Evolutionary conservation across 2,113 vertebrate species (phyloP).

Genomic region (Vulpes vulpes): DNA sequence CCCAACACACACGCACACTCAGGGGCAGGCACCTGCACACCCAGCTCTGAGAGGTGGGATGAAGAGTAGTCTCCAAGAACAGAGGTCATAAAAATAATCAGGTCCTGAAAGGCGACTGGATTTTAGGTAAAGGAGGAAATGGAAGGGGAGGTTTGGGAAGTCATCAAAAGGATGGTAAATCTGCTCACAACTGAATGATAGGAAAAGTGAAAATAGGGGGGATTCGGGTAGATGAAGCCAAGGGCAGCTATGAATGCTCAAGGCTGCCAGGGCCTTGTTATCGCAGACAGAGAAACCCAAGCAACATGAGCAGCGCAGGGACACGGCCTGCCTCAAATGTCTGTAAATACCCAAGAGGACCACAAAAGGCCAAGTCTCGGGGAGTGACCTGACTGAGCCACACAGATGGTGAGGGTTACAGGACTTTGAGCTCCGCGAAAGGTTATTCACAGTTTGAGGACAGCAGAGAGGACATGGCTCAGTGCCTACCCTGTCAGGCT

Average conservation of each 20-base stretch:
- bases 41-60: background rate
- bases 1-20: fast-evolving
- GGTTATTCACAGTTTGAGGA: background rate
- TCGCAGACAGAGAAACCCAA: background rate
- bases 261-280: too few relatives aligned
- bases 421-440: background rate
- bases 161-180: background rate
- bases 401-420: background rate
- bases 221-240: background rate
- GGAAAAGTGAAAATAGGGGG: background rate
- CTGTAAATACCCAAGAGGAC: background rate
- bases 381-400: background rate
- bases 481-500: too few relatives aligned
- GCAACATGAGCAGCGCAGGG: background rate
- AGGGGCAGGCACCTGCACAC: too few relatives aligned
- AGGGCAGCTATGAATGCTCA: background rate
- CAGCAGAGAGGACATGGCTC: background rate
- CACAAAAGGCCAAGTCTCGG: background rate
- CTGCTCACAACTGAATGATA: background rate
- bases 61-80: background rate
- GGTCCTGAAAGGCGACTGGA: background rate
- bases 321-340: background rate
- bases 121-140: background rate
- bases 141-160: background rate
- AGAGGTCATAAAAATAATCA: background rate